phyloP scores from a whole-genome alignment of 2,888 invertebrate species.

The Zaprionus bogoriensis region DNA sequence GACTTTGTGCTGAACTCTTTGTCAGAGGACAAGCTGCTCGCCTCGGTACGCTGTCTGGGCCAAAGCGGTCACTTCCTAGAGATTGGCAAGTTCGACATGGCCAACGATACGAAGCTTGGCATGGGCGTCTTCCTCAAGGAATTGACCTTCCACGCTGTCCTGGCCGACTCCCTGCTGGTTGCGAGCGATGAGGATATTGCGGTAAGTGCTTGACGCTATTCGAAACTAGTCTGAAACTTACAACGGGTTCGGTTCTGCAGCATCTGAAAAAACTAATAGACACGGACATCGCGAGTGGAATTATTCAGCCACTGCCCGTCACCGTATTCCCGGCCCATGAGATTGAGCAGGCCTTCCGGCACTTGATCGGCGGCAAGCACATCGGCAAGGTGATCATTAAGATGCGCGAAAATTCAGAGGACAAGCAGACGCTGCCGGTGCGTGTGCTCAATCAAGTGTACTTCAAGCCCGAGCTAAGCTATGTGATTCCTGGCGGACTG shows the following conservation, averaged over 20 bases:
- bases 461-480: conserved; percentile 78
- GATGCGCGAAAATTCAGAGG: conserved; percentile 71
- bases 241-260: too few relatives aligned
- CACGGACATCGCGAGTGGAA: conserved; percentile 87
- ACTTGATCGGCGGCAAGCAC: conserved; percentile 88
- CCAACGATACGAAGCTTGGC: conserved; percentile 86
- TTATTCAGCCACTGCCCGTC: conserved; percentile 87
- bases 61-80: conserved; percentile 89
- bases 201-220: conserved; percentile 48
- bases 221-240: too few relatives aligned
- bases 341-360: conserved; percentile 88
- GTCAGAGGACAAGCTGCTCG: conserved; percentile 94
- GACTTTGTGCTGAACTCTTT: conserved; percentile 96
- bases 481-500: conserved; percentile 90
- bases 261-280: conserved; percentile 84
- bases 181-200: conserved; percentile 82
- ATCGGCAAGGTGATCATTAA: conserved; percentile 88
- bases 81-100: conserved; percentile 93
- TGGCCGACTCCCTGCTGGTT: conserved; percentile 88
- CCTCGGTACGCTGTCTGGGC: conserved; percentile 86
- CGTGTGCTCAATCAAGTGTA: conserved; percentile 73
- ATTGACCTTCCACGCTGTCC: conserved; percentile 89
- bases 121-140: conserved; percentile 89
- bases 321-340: conserved; percentile 87
- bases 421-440: conserved; percentile 72